phyloP scores from a whole-genome alignment of 2,888 invertebrate species.

The Pandemis heparana region DNA sequence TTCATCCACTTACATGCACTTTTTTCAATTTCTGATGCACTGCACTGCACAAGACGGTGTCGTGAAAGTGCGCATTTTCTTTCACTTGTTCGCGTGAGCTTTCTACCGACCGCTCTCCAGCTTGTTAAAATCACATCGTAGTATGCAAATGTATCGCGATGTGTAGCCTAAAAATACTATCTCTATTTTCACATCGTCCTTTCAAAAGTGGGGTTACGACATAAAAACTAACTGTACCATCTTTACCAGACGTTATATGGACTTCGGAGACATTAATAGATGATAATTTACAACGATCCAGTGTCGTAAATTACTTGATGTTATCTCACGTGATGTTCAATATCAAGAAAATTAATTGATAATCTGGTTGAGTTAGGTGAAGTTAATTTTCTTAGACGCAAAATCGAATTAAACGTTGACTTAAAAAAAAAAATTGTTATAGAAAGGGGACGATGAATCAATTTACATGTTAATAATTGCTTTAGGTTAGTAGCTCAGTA shows the following conservation, averaged over 20 bases:
- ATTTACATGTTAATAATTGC: constrained; percentile 27
- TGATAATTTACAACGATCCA: not conserved
- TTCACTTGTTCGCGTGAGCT: not conserved
- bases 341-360: not conserved
- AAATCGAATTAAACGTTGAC: not conserved
- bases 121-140: not conserved
- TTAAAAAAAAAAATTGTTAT: not conserved
- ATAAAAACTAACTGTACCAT: not conserved
- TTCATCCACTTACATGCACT: constrained; percentile 7
- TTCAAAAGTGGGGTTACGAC: not conserved
- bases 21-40: constrained; percentile 17
- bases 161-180: not conserved
- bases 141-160: not conserved
- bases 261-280: not conserved
- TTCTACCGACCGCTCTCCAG: not conserved
- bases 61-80: constrained; percentile 23
- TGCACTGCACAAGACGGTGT: constrained; percentile 8
- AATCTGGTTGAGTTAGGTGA: not conserved
- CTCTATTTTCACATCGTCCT: not conserved
- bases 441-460: not conserved
- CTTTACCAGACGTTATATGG: not conserved
- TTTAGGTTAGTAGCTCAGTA: constrained; percentile 28
- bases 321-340: not conserved
- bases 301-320: not conserved
- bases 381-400: not conserved